Percentiles rank a stretch among this genome's conserved stretches.
Evolutionary conservation across 1,140 invertebrate species (phyloP).

Genomic region (Periplaneta americana): DNA sequence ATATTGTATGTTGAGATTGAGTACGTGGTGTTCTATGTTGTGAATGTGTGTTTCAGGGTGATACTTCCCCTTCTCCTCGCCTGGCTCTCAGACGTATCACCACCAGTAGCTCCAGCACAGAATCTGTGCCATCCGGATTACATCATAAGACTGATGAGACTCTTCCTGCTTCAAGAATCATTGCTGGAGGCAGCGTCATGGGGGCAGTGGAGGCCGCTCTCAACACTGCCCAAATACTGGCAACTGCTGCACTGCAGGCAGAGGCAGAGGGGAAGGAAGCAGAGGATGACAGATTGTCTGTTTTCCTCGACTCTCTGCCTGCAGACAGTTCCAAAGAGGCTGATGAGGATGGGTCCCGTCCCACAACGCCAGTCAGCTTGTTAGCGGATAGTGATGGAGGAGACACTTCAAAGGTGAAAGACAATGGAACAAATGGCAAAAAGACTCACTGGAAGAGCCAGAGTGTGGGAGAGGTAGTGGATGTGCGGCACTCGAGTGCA

Average conservation of each 20-base stretch:
- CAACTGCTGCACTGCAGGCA: slow-evolving; percentile 10
- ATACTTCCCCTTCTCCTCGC: background rate
- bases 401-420: background rate
- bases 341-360: slow-evolving; percentile 7
- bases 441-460: slow-evolving; percentile 7
- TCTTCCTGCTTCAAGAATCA: background rate
- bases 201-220: slow-evolving; percentile 18
- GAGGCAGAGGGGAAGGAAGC: background rate
- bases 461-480: slow-evolving; percentile 9
- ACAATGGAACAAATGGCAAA: background rate
- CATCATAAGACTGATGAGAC: background rate
- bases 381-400: slow-evolving; percentile 4
- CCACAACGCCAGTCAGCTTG: slow-evolving; percentile 7
- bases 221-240: slow-evolving; percentile 23
- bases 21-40: too few relatives aligned
- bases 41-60: background rate
- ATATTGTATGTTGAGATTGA: too few relatives aligned
- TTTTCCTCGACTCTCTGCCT: slow-evolving; percentile 23
- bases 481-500: slow-evolving; percentile 33
- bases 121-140: background rate
- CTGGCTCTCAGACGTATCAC: background rate
- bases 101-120: background rate
- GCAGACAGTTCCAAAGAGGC: slow-evolving; percentile 17
- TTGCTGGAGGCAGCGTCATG: slow-evolving; percentile 1
- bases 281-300: slow-evolving; percentile 24